Evolutionary conservation across 2,797 vertebrate species (phyloP).

Genomic region (Poeciliopsis infans): DNA sequence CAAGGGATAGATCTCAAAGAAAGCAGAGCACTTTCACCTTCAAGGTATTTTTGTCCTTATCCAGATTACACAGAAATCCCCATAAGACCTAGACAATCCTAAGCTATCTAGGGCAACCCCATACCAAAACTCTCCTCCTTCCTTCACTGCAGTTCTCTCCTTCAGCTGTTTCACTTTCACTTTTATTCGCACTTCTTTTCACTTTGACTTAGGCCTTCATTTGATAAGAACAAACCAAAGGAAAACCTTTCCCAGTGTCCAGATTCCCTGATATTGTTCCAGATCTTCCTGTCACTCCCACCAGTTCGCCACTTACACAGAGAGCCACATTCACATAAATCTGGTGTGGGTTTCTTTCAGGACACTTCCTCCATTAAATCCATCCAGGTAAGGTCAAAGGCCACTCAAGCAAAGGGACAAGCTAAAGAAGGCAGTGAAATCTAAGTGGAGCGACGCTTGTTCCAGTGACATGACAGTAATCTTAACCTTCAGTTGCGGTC

Average conservation of each 20-base stretch:
- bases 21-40: constrained; percentile 71
- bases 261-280: constrained; percentile 9
- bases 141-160: background rate
- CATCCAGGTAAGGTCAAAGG: constrained; percentile 58
- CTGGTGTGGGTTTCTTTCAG: background rate
- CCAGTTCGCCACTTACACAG: constrained; percentile 11
- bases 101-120: constrained; percentile 69
- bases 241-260: background rate
- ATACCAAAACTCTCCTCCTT: constrained; percentile 55
- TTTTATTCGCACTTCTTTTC: background rate
- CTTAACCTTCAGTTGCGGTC: constrained; percentile 62
- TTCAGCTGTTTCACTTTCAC: constrained; percentile 1
- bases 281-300: background rate
- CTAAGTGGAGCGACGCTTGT: constrained; percentile 44
- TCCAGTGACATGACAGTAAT: constrained; percentile 58
- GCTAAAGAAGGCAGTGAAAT: constrained; percentile 48
- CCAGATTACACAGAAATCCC: constrained; percentile 83
- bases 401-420: constrained; percentile 47
- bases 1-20: constrained; percentile 30
- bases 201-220: background rate
- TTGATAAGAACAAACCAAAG: background rate
- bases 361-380: constrained; percentile 21
- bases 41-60: constrained; percentile 83
- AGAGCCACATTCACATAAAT: constrained; percentile 16
- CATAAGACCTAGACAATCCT: constrained; percentile 77